Evolutionary conservation across 2,888 invertebrate species (phyloP), one percentile per base, ranked within the genome.

Genomic region (Troglohyphantes excavatus): DNA sequence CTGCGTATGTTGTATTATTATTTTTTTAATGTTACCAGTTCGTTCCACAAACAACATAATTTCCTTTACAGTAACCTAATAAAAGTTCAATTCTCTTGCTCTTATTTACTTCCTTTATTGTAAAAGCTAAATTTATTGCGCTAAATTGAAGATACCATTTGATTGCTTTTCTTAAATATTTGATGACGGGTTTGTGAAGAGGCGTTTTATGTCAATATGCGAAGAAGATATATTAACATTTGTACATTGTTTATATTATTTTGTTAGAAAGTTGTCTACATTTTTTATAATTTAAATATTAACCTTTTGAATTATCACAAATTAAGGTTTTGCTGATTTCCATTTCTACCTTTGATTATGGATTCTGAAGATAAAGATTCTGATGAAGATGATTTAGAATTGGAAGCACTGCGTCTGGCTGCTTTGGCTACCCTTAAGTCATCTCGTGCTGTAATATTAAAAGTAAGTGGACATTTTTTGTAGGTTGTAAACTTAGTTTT

Each of bases 61-160:
- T 87, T 81, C 73, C 87, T 87, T n/a, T 19, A 53, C 6, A 43
- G 26, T 87, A 87, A 87, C 87, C 87, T 81, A 87, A 19, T 59
- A 81, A 87, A 87, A 73, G 87, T 87, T 81, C 87, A 87, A 81
- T 46, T 33, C 33, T 39, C 61, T 78, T 33, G 39, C 72, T 0
- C 43, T 9, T 17, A 53, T 86, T 85, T 76, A 65, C 67, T 68
- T 21, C 6, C 59, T 6, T 43, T 73, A n/a, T 59, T 67, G 21
- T 7, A 17, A n/a, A 33, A 6, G 7, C 17, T 33, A 70, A 39
- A 19, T 26, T 23, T 23, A 21, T 46, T n/a, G n/a, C n/a, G n/a
- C n/a, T n/a, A n/a, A n/a, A n/a, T n/a, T n/a, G n/a, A n/a, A n/a
- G n/a, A n/a, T 23, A 23, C 46, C 27, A 17, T 46, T 6, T 2